Conservation (phyloP, 2,797 vertebrate species). For the Chaetodon trifasciatus region DNA sequence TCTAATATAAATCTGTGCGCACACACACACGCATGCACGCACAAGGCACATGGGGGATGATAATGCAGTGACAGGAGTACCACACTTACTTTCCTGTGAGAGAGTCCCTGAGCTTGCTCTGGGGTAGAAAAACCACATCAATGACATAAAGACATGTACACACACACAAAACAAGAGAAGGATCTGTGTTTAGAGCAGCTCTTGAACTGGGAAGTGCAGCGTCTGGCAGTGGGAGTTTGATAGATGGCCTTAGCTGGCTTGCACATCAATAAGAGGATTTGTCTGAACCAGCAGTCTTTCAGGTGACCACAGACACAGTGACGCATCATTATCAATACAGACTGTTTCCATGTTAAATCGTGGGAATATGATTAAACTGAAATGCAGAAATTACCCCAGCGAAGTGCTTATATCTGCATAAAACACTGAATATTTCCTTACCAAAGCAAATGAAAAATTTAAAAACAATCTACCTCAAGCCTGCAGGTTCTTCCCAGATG, state of each 20-base stretch:
- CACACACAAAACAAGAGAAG: conserved; percentile 77
- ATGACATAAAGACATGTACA: conserved; percentile 80
- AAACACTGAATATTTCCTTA: background rate
- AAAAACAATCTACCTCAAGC: conserved; percentile 15
- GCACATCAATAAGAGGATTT: background rate
- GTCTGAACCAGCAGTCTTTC: conserved; percentile 28
- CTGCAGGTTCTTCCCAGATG: conserved; percentile 40
- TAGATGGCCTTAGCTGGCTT: conserved; percentile 1
- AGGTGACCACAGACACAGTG: conserved; percentile 2
- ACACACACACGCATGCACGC: conserved; percentile 71
- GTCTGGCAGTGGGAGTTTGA: conserved; percentile 13
- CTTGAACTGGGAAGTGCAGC: conserved; percentile 33
- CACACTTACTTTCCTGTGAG: conserved; percentile 99
- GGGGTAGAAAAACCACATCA: conserved; percentile 92
- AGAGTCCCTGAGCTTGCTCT: conserved; percentile 98
- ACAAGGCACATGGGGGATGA: conserved; percentile 63
- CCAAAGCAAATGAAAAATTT: conserved; percentile 24
- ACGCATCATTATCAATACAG: background rate
- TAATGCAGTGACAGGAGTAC: conserved; percentile 81
- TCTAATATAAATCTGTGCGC: conserved; percentile 48
- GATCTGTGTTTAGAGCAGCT: conserved; percentile 75
- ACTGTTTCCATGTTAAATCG: conserved; percentile 4
- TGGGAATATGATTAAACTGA: conserved; percentile 6
- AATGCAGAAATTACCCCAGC: conserved; percentile 15
- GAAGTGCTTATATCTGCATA: conserved; percentile 4